Evolutionary conservation across 2,888 invertebrate genomes (phyloP).

Genomic region (Smittia sp.): DNA sequence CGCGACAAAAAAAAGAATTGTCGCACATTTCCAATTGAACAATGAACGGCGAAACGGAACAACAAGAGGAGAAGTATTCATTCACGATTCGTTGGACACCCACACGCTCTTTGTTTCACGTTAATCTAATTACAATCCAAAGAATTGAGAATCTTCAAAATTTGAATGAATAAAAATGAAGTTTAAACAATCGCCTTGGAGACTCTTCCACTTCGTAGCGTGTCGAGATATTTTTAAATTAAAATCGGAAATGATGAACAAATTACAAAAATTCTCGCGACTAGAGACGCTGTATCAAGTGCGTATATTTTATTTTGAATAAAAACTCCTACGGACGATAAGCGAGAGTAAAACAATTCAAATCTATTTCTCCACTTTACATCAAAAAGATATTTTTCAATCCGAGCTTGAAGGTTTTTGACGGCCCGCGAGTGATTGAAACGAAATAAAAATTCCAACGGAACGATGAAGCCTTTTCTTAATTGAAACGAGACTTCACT

Average conservation of each 20-base stretch:
- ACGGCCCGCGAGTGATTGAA: background rate
- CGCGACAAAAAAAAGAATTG: background rate
- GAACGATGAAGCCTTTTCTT: background rate
- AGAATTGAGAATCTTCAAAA: background rate
- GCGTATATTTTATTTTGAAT: background rate
- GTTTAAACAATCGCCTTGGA: background rate
- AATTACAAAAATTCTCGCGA: background rate
- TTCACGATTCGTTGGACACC: constrained; percentile 19
- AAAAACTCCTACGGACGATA: background rate
- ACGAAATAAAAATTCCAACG: background rate
- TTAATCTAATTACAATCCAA: background rate
- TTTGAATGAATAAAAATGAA: constrained; percentile 2
- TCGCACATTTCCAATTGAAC: background rate
- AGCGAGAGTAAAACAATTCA: background rate
- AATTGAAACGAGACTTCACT: too few relatives aligned
- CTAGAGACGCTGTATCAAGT: constrained; percentile 33
- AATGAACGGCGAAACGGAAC: background rate
- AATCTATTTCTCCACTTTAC: background rate
- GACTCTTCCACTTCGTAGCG: background rate
- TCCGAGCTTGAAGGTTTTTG: background rate
- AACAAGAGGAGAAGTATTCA: background rate
- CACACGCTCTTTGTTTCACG: background rate
- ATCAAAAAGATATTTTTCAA: background rate
- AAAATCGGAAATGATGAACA: constrained; percentile 16
- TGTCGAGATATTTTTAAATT: constrained; percentile 18